Base-by-base conservation (phyloP, 2,888 invertebrate species). In the Troides helena region DNA sequence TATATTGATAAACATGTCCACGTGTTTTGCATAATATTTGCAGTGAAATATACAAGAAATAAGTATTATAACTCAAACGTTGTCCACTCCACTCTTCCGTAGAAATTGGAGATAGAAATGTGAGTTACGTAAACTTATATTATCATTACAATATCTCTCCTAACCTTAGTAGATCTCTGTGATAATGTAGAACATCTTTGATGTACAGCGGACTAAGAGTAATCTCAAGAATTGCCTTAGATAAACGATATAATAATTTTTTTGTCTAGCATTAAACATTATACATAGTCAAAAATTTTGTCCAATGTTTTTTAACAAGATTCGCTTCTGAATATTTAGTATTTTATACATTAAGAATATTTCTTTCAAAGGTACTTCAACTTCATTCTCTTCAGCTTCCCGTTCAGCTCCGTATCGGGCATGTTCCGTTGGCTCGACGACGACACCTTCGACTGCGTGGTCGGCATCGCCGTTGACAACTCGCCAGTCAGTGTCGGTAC, bases 341-440 rank as follows among this genome's bases (percentile, higher is more conserved):
- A n/a, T 53, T n/a, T 3, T n/a, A 2, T 53, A 18, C 53, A n/a
- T 23, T 58, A 12, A 58, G 12, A 58, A 8, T 1, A 39, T 53
- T 57, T 65, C 7, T 43, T 21, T 60, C 53, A 12, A 53, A 67
- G 67, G 67, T 61, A 61, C 50, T 3, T 67, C 10, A 46, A 53
- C 61, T 53, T 67, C 21, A 61, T 67, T 60, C n/a, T 61, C 61
- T 14, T 67, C 61, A 67, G 67, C 18, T 53, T 67, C 39, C 53
- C 60, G 4, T 53, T 61, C 23, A 39, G 67, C 50, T 56, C 61
- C 39, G 50, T 53, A 2, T 21, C 67, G 23, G 67, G 61, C 6
- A 67, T 67, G 67, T 67, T 67, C 53, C 67, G 67, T 17, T 74
- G 74, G 74, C 60, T 61, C 0, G 59, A 69, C 39, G 63, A 73